Conservation (phyloP, 2,113 vertebrate species). For the Capra hircus region DNA sequence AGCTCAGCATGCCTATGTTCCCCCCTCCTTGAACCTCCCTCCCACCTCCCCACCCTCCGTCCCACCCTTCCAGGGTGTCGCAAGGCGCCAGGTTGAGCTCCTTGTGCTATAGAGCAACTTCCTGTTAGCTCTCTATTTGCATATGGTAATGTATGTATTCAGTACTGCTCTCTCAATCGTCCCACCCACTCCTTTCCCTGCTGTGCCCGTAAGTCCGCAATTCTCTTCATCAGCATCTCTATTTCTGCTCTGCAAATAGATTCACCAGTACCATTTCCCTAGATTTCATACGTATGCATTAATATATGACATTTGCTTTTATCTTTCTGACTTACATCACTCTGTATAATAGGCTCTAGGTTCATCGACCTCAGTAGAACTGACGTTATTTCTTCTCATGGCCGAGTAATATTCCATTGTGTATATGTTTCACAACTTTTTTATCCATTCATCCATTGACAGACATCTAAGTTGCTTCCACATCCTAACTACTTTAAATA, state of each 20-base stretch:
- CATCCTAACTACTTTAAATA: background rate
- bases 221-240: background rate
- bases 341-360: background rate
- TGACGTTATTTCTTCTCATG: background rate
- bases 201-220: background rate
- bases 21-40: background rate
- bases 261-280: background rate
- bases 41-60: background rate
- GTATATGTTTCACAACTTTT: background rate
- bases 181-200: background rate
- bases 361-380: background rate
- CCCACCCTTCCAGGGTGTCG: background rate
- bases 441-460: fast-evolving
- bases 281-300: background rate
- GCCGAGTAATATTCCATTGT: background rate
- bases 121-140: background rate
- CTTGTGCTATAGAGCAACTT: background rate
- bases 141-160: background rate
- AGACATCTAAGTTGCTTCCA: background rate
- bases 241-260: background rate
- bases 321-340: background rate
- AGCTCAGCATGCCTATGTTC: background rate
- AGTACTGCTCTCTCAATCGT: fast-evolving
- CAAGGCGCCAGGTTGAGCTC: background rate
- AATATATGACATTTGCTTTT: background rate